Evolutionary conservation across 2,113 vertebrate species (phyloP), one percentile per base, ranked within the genome.

Genomic region (Hemibagrus wyckioides): DNA sequence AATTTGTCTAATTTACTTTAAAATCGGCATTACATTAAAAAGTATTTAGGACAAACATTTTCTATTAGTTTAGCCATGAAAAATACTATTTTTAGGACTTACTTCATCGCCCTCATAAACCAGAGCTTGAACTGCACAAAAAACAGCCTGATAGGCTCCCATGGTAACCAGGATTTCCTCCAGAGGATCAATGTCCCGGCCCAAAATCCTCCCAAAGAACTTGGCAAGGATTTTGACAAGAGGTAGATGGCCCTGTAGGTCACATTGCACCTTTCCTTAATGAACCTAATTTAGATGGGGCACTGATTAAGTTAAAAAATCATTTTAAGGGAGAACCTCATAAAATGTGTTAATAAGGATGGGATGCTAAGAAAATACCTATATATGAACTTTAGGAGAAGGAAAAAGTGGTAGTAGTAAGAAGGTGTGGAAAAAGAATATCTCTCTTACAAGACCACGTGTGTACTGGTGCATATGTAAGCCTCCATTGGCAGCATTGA

Each of bases 41-140:
- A 44, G 15, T 83, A 75, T 33, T 39, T 7, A 84, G 44, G 21
- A 57, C 33, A 52, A 36, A 21, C 17, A 1, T 6, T 21, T 57
- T 57, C 6, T 57, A 57, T 19, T 57, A 73, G 28, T 6, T 28
- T n/a, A 61, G 1, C 36, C 23, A 52, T 82, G 28, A 71, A 73
- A 36, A 33, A 36, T 61, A 67, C 9, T 6, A 61, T 48, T 19
- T 61, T 36, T 14, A 23, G 59, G 30, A 10, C 6, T 86, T 94
- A 99, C 98, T 96, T 99, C 98, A 44, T 99, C 97, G 0, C 96
- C 97, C 89, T 97, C 94, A 1, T 98, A 96, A 80, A 99, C 90
- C 2, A 99, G 90, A 50, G 97, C 97, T 91, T 99, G 98, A 92
- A 98, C 97, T 21, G 96, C 93, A 86, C 94, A 96, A 93, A 97